Percentiles rank a stretch among this genome's conserved stretches.
phyloP scores from a whole-genome alignment of 2,113 vertebrate species.

The Eleginops maclovinus region DNA sequence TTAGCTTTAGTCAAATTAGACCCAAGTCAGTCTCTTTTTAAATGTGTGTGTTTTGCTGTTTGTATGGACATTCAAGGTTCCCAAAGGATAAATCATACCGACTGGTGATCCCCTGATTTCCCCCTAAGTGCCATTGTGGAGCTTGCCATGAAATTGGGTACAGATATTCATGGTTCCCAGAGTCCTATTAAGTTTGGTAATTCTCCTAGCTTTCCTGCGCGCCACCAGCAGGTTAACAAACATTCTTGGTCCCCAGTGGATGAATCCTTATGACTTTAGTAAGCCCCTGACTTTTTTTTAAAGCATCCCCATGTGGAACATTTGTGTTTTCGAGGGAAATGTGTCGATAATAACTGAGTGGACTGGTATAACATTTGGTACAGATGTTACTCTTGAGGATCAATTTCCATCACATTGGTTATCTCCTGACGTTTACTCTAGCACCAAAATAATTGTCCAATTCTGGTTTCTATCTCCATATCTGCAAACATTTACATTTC shows the following conservation, averaged over 20 bases:
- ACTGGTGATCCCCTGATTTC: background rate
- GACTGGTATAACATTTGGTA: background rate
- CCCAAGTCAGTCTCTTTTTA: slow-evolving; percentile 15
- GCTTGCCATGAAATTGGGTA: too few species aligned
- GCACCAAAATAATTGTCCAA: background rate
- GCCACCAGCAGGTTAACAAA: too few species aligned
- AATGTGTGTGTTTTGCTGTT: background rate
- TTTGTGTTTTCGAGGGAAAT: background rate
- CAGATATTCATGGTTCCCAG: too few species aligned
- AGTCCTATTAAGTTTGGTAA: too few species aligned
- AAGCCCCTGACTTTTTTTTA: background rate
- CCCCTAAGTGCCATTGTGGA: too few species aligned
- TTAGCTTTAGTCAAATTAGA: slow-evolving; percentile 19
- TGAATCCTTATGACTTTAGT: background rate
- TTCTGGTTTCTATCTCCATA: background rate
- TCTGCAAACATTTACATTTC: background rate
- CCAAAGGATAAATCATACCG: background rate
- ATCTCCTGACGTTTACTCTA: background rate
- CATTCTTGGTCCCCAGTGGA: background rate
- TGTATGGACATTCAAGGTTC: background rate
- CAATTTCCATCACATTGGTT: background rate
- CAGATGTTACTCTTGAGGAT: background rate
- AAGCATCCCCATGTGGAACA: too few species aligned
- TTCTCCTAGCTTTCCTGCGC: too few species aligned
- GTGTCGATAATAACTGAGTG: too few species aligned